phyloP scores from a whole-genome alignment of 1,140 invertebrate genomes.

The Goniozus legneri region DNA sequence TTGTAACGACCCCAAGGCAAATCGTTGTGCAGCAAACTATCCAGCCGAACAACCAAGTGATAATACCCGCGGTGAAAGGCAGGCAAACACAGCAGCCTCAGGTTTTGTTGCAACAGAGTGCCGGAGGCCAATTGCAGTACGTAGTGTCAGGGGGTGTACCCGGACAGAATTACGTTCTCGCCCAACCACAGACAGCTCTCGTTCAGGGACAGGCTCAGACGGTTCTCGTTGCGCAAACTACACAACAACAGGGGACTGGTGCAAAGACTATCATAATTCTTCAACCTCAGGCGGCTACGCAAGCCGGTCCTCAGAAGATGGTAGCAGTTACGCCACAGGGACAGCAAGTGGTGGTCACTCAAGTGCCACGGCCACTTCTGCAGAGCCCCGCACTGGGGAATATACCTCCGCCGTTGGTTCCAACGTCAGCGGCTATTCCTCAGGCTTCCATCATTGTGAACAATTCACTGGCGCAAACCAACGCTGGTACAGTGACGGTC shows the following conservation, averaged over 20 bases:
- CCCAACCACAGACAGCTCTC: constrained; percentile 61
- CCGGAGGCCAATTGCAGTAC: constrained; percentile 52
- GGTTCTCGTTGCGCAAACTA: constrained; percentile 60
- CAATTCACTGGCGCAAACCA: constrained; percentile 39
- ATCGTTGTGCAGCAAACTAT: constrained; percentile 54
- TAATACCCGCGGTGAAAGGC: constrained; percentile 47
- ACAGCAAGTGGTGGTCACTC: constrained; percentile 62
- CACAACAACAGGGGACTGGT: constrained; percentile 61
- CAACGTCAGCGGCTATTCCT: constrained; percentile 49
- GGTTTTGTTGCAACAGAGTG: constrained; percentile 46
- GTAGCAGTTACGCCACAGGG: constrained; percentile 66
- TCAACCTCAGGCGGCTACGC: constrained; percentile 58
- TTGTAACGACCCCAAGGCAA: constrained; percentile 47
- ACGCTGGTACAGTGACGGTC: constrained; percentile 31
- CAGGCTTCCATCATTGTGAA: constrained; percentile 49
- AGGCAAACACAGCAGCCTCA: constrained; percentile 48
- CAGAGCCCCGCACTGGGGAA: constrained; percentile 52
- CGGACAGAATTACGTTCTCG: constrained; percentile 61
- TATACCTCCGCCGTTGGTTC: constrained; percentile 48
- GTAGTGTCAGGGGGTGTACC: constrained; percentile 56
- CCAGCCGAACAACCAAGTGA: constrained; percentile 49
- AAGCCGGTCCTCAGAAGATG: constrained; percentile 53
- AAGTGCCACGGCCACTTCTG: constrained; percentile 55
- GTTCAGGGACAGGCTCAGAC: constrained; percentile 63
- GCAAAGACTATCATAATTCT: constrained; percentile 72